Evolutionary conservation across 2,888 invertebrate genomes (phyloP).

Genomic region (Alviniconcha strummeri): DNA sequence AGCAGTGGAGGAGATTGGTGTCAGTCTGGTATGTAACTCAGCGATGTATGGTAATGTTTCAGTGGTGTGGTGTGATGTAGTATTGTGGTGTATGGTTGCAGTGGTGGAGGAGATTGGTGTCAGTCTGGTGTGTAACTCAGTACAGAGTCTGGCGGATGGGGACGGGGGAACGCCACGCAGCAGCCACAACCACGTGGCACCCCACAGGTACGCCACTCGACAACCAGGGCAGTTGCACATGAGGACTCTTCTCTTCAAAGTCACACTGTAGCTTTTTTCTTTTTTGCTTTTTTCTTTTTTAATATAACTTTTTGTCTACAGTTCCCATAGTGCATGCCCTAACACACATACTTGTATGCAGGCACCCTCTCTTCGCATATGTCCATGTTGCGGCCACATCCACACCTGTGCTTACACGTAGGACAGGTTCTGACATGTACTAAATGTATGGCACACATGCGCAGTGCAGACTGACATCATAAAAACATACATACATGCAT

Average conservation of each 20-base stretch:
- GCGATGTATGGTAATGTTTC: no score
- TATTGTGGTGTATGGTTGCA: slow-evolving; percentile 8
- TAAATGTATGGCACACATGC: no score
- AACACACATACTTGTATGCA: no score
- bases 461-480: no score
- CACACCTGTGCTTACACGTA: no score
- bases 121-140: slow-evolving; percentile 36
- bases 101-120: slow-evolving; percentile 42
- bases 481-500: no score
- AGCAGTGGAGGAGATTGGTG: slow-evolving; percentile 42
- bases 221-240: no score
- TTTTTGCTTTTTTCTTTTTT: neutral
- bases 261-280: neutral
- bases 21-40: neutral
- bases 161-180: slow-evolving; percentile 32
- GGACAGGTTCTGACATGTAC: no score
- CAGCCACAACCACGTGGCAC: slow-evolving; percentile 1
- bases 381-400: no score
- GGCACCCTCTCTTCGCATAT: no score
- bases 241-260: neutral
- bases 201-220: neutral
- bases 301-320: neutral
- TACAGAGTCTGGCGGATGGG: slow-evolving; percentile 44
- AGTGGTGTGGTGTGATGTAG: no score
- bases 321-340: no score